phyloP scores from a whole-genome alignment of 2,888 invertebrate species.

The Parnassius smintheus region DNA sequence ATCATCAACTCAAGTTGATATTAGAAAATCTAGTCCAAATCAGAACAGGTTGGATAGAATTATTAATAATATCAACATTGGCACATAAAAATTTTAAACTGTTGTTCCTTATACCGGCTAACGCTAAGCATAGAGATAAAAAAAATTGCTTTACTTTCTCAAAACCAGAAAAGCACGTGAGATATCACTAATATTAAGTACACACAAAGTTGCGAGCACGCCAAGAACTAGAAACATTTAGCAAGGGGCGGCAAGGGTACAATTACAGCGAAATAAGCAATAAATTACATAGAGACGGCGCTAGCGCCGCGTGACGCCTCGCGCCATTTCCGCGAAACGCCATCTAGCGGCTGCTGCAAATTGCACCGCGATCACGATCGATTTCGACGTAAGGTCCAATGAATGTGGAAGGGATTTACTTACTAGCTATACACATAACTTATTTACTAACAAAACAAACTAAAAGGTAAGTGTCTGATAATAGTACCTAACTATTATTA shows the following conservation, averaged over 20 bases:
- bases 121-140: too few species aligned
- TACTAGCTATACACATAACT: background rate
- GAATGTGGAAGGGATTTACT: slow-evolving; percentile 1
- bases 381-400: slow-evolving; percentile 40
- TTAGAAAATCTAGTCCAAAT: too few species aligned
- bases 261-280: slow-evolving; percentile 68
- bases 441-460: too few species aligned
- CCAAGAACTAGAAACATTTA: slow-evolving; percentile 52
- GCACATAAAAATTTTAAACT: too few species aligned
- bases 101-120: too few species aligned
- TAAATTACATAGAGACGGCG: slow-evolving; percentile 52
- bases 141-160: too few species aligned
- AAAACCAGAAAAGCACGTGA: slow-evolving; percentile 8
- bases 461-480: too few species aligned
- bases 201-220: slow-evolving; percentile 38
- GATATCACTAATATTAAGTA: slow-evolving; percentile 27
- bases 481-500: too few species aligned
- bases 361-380: slow-evolving; percentile 69
- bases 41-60: too few species aligned
- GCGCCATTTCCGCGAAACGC: slow-evolving; percentile 69
- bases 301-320: slow-evolving; percentile 66
- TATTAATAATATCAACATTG: too few species aligned
- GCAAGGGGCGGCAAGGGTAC: slow-evolving; percentile 59
- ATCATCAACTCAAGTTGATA: too few species aligned
- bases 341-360: slow-evolving; percentile 64